Conservation (phyloP, 2,797 vertebrate species). For the Chiroxiphia lanceolata region DNA sequence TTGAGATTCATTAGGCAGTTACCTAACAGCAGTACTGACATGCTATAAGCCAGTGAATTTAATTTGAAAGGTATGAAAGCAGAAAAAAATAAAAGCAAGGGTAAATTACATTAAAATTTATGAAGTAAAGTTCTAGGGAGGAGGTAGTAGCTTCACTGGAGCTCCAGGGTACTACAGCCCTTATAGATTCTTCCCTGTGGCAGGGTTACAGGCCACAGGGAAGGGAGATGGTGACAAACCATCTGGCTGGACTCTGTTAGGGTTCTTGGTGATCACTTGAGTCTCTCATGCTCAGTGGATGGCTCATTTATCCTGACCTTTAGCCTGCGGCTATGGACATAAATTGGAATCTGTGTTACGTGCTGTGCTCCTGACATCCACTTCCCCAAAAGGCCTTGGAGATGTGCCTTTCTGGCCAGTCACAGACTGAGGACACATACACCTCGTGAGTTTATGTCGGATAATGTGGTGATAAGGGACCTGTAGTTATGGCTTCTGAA, state of each 20-base stretch:
- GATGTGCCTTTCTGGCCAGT: rapidly evolving
- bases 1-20: neutral
- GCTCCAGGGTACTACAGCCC: neutral
- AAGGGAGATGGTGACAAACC: neutral
- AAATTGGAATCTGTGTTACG: neutral
- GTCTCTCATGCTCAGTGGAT: neutral
- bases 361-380: rapidly evolving
- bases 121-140: neutral
- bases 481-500: neutral
- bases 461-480: rapidly evolving
- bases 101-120: neutral
- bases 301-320: neutral
- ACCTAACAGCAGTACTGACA: neutral
- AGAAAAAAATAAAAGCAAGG: neutral
- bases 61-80: neutral
- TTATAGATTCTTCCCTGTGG: neutral
- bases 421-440: rapidly evolving
- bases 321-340: neutral
- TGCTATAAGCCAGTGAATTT: neutral
- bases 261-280: neutral
- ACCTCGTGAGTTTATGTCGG: neutral
- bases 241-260: neutral
- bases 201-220: neutral
- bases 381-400: neutral
- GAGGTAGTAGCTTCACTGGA: neutral